Base-by-base conservation (phyloP, 2,113 vertebrate genomes). In the Zapornia atra region DNA sequence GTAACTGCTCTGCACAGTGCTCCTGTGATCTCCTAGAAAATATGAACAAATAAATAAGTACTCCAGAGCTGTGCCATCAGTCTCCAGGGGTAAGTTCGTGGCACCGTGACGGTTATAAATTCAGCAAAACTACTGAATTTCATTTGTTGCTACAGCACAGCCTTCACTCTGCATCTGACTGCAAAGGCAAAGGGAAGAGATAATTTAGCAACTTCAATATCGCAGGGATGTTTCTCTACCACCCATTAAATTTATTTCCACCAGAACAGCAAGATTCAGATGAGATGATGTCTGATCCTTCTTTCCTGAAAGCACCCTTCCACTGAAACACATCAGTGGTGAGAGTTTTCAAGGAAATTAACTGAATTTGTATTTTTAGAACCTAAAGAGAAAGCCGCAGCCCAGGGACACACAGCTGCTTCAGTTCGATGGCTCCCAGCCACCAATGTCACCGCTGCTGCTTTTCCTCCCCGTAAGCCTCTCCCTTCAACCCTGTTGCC, bases 351-450 rank as follows among this genome's bases (percentile, higher is more conserved):
- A 82, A 73, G 66, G 26, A 72, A 81, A 76, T 50, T 8, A 50
- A 82, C 22, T 51, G 56, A 70, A 78, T 89, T 28, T 28, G 60
- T 94, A 91, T 89, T 92, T 95, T 91, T 68, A 79, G 86, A 77
- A 86, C 65, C 86, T 48, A 24, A 93, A 50, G 16, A 89, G 69
- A 92, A 65, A 94, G 69, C 80, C n/a, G 13, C 71, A 88, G 69
- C 90, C 90, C 77, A 76, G 79, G 92, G 80, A 83, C 75, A 70
- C 51, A n/a, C 92, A 91, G 87, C 91, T 93, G 94, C 88, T 79
- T 6, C 65, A 50, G 61, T 15, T 33, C 76, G 2, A 76, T 24
- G 38, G 92, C 94, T 89, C 42, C 40, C 91, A 89, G 91, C 50
- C 81, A 64, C 53, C 88, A 61, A 7, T 85, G 86, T 89, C 83